Evolutionary conservation across 2,113 vertebrate genomes (phyloP).

Genomic region (Procavia capensis): DNA sequence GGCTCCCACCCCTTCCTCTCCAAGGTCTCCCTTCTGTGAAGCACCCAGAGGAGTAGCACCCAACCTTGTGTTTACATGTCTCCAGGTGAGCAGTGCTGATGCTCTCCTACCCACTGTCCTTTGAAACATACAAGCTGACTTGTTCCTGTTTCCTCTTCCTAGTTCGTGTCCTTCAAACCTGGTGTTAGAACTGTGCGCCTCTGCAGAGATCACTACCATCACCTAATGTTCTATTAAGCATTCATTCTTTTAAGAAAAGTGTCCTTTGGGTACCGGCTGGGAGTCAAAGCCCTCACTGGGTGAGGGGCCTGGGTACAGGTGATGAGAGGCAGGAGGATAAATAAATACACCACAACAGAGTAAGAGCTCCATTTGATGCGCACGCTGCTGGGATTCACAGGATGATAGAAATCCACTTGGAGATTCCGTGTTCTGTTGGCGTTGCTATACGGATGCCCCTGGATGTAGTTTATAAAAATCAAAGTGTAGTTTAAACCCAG

Average conservation of each 20-base stretch:
- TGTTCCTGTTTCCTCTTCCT: not conserved
- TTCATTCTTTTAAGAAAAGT: not conserved
- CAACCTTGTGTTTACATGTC: accelerated
- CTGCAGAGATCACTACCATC: no score
- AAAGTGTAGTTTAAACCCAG: not conserved
- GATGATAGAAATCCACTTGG: accelerated
- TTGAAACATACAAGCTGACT: accelerated
- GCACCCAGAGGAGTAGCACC: accelerated
- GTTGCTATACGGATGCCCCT: not conserved
- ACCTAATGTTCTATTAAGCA: not conserved
- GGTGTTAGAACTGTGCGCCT: not conserved
- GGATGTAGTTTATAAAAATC: not conserved
- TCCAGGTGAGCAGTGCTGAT: accelerated
- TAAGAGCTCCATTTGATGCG: accelerated
- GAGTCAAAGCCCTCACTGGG: accelerated
- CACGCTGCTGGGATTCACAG: not conserved
- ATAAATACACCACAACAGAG: accelerated
- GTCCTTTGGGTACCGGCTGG: accelerated
- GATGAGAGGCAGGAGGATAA: not conserved
- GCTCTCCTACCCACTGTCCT: not conserved
- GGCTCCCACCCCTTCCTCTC: not conserved
- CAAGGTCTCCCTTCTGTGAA: accelerated
- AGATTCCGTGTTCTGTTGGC: not conserved
- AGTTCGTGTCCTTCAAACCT: not conserved
- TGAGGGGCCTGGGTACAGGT: not conserved